Conservation (phyloP, 2,888 invertebrate species). For the Polylopha cassiicola region DNA sequence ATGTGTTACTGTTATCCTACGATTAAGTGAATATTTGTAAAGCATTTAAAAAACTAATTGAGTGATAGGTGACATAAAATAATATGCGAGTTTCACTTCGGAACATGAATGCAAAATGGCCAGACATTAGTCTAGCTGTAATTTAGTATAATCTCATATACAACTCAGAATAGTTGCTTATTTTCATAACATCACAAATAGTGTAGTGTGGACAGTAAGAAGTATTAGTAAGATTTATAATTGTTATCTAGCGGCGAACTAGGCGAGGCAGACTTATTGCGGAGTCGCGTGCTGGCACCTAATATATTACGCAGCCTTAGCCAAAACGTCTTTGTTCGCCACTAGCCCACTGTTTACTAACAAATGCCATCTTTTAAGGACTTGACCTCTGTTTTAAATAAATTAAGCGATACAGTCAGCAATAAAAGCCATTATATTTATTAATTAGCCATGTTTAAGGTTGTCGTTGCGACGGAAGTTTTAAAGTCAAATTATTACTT, state of each 20-base stretch:
- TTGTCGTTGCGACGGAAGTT: neutral
- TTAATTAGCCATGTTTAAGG: constrained; percentile 8
- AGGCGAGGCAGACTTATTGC: constrained; percentile 69
- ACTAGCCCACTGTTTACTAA: constrained; percentile 59
- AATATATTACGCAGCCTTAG: constrained; percentile 64
- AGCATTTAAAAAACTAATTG: too few species aligned
- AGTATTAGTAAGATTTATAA: constrained; percentile 70
- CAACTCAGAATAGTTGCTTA: constrained; percentile 8
- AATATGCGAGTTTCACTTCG: too few species aligned
- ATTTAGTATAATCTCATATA: too few species aligned
- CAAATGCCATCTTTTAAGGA: constrained; percentile 33
- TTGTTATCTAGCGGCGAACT: constrained; percentile 62
- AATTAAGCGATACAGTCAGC: constrained; percentile 11
- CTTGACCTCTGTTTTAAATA: constrained; percentile 9
- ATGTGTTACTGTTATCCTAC: too few species aligned
- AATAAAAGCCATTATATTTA: constrained; percentile 3
- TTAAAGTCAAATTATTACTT: neutral
- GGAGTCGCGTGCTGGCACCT: constrained; percentile 63
- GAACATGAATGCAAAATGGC: too few species aligned
- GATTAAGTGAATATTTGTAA: too few species aligned
- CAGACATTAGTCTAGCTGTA: too few species aligned
- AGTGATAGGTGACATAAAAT: too few species aligned
- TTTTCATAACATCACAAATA: constrained; percentile 35
- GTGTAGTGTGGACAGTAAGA: constrained; percentile 60
- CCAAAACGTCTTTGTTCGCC: constrained; percentile 66